Percentiles rank a stretch among this genome's conserved stretches.
These are phyloP conservation scores for Eristalis pertinax DNA, from an alignment of 2,888 invertebrate genomes.

Conservation along the genomic window DNA sequence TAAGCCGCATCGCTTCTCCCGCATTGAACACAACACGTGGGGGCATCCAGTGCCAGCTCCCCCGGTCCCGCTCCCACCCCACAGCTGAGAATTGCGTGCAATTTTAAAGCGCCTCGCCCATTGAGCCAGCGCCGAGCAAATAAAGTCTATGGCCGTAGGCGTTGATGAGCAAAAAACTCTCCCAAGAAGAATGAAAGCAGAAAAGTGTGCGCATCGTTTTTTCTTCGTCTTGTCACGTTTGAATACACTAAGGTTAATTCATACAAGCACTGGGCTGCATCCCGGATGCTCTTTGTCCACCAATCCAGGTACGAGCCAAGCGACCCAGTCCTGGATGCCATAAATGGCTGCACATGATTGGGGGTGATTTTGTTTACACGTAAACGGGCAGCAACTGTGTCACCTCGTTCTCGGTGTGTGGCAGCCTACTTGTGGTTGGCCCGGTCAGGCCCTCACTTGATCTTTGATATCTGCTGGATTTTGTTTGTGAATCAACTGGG, in stretches of 20 bases:
- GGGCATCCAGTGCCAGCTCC: background rate
- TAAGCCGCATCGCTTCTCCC: conserved; percentile 38
- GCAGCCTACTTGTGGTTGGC: background rate
- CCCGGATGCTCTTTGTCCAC: conserved; percentile 36
- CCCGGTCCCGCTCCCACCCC: background rate
- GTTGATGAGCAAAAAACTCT: conserved; percentile 47
- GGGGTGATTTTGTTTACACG: conserved; percentile 65
- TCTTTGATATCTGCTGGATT: conserved; percentile 18
- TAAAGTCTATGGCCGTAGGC: conserved; percentile 65
- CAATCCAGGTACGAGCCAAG: conserved; percentile 17
- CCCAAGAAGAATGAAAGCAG: conserved; percentile 12
- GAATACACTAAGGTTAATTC: conserved; percentile 60
- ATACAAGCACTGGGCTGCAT: conserved; percentile 6
- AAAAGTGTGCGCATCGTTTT: background rate
- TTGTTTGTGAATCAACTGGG: background rate
- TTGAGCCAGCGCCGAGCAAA: conserved; percentile 52
- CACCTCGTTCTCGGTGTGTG: conserved; percentile 7
- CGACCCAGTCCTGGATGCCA: background rate
- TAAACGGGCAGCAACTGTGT: conserved; percentile 56
- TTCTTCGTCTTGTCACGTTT: background rate
- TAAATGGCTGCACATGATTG: conserved; percentile 47
- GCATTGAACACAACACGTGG: conserved; percentile 20
- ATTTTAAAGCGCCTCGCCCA: conserved; percentile 28
- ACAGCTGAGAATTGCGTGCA: background rate
- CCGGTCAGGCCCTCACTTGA: conserved; percentile 37